phyloP scores from a whole-genome alignment of 2,113 vertebrate species.

The Pseudorhombus dupliciocellatus region DNA sequence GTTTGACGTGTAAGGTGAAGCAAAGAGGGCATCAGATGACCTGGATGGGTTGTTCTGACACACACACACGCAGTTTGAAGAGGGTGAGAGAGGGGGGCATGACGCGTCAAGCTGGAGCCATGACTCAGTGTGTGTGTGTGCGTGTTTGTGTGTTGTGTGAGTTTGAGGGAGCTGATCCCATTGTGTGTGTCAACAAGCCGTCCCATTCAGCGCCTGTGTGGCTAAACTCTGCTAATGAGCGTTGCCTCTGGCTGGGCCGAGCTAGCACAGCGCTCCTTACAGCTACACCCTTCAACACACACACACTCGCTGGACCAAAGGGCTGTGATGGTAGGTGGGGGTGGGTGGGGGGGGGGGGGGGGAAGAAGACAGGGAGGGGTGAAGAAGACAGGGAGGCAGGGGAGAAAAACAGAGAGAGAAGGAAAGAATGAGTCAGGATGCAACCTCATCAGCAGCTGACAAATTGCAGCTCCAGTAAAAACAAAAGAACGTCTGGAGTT shows the following conservation, averaged over 20 bases:
- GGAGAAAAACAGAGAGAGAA: conserved; percentile 29
- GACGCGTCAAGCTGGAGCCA: conserved; percentile 83
- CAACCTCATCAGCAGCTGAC: conserved; percentile 50
- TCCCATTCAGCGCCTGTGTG: conserved; percentile 79
- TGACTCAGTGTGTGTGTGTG: conserved; percentile 56
- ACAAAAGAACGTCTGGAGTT: conserved; percentile 35
- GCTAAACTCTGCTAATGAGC: conserved; percentile 84
- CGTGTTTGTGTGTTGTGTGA: conserved; percentile 60
- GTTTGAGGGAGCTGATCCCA: conserved; percentile 70
- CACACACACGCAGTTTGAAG: conserved; percentile 48
- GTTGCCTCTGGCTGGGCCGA: conserved; percentile 69
- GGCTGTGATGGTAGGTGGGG: neutral
- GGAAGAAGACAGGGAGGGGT: conserved; percentile 2
- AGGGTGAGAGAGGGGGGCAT: conserved; percentile 65
- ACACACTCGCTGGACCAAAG: conserved; percentile 32
- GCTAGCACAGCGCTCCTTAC: conserved; percentile 65
- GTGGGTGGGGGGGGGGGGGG: neutral
- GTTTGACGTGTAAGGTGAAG: conserved; percentile 36
- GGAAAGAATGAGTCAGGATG: conserved; percentile 57
- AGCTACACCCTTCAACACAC: conserved; percentile 67
- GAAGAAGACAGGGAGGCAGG: neutral
- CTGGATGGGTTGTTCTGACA: conserved; percentile 50
- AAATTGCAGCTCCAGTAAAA: conserved; percentile 39
- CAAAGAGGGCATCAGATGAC: conserved; percentile 56
- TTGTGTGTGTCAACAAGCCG: conserved; percentile 80